Percentiles rank a stretch among this genome's conserved stretches.
phyloP scores from a whole-genome alignment of 2,113 vertebrate genomes.

The Pampusana beccarii region DNA sequence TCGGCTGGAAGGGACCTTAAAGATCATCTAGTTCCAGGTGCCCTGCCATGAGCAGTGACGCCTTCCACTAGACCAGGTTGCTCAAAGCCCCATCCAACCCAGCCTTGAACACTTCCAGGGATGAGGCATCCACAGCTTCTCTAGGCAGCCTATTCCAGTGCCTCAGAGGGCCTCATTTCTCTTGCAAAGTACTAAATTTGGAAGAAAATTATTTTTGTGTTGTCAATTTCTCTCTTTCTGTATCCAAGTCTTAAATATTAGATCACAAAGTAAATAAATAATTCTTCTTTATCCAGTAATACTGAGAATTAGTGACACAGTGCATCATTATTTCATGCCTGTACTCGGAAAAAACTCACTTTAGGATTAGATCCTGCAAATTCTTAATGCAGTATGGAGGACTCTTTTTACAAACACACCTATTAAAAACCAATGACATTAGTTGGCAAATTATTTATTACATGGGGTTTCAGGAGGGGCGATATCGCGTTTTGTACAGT shows the following conservation, averaged over 20 bases:
- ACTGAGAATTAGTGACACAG: neutral
- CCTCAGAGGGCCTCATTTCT: neutral
- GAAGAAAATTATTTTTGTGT: neutral
- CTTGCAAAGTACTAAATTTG: neutral
- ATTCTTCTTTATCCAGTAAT: neutral
- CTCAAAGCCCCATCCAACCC: no score
- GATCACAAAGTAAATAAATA: slow-evolving; percentile 7
- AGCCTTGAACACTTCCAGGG: no score
- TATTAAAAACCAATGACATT: neutral
- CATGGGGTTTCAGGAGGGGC: neutral
- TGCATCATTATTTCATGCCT: neutral
- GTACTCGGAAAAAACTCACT: neutral
- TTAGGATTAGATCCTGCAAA: neutral
- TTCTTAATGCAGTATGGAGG: neutral
- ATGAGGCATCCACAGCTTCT: no score
- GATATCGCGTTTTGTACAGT: neutral
- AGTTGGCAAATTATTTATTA: neutral
- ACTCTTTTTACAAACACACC: neutral
- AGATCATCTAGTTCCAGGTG: no score
- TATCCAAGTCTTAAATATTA: neutral
- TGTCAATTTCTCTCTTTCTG: neutral
- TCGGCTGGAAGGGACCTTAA: no score
- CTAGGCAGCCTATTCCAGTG: no score
- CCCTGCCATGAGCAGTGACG: no score
- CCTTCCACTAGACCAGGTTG: no score